Conservation (phyloP, 2,113 vertebrate genomes). For the Opisthocomus hoazin region DNA sequence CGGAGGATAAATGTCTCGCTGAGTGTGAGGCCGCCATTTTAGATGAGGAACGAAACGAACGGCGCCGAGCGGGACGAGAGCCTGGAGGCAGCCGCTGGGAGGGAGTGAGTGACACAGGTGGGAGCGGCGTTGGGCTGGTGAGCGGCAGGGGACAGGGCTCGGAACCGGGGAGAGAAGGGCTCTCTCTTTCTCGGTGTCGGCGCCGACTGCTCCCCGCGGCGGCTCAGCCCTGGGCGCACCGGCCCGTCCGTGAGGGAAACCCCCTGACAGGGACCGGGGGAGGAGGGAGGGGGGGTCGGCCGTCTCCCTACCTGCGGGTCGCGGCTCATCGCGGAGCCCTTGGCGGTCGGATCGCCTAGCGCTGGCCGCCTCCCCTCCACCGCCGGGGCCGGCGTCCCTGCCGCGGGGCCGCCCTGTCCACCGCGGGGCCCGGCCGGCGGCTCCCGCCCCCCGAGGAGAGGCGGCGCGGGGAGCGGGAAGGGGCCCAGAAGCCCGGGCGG, state of each 20-base stretch:
- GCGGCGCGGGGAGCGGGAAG: not conserved
- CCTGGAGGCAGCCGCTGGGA: not conserved
- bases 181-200: not conserved
- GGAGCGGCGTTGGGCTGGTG: not conserved
- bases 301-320: not conserved
- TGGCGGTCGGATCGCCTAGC: not conserved
- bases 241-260: not conserved
- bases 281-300: not conserved
- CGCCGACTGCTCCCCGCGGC: not conserved
- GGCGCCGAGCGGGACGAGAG: not conserved
- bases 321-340: not conserved
- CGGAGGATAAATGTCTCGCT: constrained; percentile 48
- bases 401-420: not conserved
- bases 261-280: not conserved
- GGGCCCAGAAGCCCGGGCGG: not conserved
- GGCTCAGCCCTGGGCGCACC: not conserved
- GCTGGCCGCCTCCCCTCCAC: not conserved
- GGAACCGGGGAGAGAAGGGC: not conserved
- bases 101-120: not conserved
- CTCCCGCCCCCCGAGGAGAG: not conserved
- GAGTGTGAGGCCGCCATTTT: constrained; percentile 43
- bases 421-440: not conserved
- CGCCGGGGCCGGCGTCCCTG: not conserved
- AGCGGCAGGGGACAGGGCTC: not conserved
- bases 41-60: constrained; percentile 16